Evolutionary conservation across 2,888 invertebrate genomes (phyloP).

Genomic region (Theodoxus fluviatilis): DNA sequence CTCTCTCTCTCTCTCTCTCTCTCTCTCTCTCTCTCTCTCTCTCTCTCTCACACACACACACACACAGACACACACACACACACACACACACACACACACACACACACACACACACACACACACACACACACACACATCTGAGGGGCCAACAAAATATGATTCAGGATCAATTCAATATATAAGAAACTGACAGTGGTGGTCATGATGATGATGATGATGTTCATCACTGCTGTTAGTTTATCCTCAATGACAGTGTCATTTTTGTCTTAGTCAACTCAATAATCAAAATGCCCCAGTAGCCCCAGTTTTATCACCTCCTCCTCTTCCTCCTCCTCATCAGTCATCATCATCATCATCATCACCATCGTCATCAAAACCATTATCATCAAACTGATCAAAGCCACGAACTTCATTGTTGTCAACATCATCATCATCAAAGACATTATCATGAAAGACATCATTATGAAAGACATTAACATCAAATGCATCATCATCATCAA

Average conservation of each 20-base stretch:
- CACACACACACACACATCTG: not conserved
- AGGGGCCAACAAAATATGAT: not conserved
- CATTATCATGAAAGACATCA: not conserved
- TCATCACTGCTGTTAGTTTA: not conserved
- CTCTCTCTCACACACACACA: not conserved
- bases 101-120: not conserved
- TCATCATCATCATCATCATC: no score
- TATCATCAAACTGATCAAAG: not conserved
- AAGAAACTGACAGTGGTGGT: no score
- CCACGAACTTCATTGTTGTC: not conserved
- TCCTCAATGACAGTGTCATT: not conserved
- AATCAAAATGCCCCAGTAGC: no score
- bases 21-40: not conserved
- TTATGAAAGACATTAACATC: not conserved
- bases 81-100: constrained; percentile 8
- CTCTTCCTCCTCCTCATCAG: no score
- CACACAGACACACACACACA: not conserved
- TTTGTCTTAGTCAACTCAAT: no score
- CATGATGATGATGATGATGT: not conserved
- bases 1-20: not conserved
- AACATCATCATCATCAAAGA: not conserved
- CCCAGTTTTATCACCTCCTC: no score
- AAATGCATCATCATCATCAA: not conserved
- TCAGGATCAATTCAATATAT: not conserved
- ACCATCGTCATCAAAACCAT: no score